Evolutionary conservation across 2,113 vertebrate species (phyloP), one percentile per base, ranked within the genome.

Genomic region (Anolis carolinensis): DNA sequence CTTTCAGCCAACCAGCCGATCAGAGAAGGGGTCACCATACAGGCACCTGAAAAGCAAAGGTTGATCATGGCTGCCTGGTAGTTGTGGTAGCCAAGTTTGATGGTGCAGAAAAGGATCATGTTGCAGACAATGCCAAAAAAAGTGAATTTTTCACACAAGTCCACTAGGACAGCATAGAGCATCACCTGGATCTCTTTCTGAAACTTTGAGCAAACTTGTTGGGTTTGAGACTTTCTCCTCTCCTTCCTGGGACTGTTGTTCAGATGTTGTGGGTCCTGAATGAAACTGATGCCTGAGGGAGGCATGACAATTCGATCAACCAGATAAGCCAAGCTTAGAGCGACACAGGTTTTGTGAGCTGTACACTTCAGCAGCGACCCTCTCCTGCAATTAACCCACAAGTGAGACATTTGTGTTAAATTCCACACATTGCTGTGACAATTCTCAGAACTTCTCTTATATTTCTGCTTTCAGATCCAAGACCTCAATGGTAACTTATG

Each of bases 121-220:
- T 98, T 99, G 95, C 98, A 98, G 63, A 98, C 95, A 0, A 99
- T 97, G 90, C 98, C 97, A 21, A 97, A 97, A 93, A 99, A 99
- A 0, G 97, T 96, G 89, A 99, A 98, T 55, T 97, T 96, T 91
- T 99, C 98, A 1, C 96, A 98, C 27, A 99, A 94, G 91, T 99
- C 98, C 93, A 98, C 97, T 36, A 98, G 95, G 89, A 99, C 93
- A 62, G 98, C 93, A 27, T 97, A 98, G 25, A 98, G 88, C 16
- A 96, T 96, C 27, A 89, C 86, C 0, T 89, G 92, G 10, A 94
- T 68, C 72, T 92, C 95, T 85, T 89, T 94, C 82, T 73, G 48
- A 0, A 86, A 1, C 1, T 27, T 21, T 20, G 86, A 76, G 0
- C 76, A 55, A 20, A 5, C 7, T 25, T 27, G 52, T 36, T 27